Evolutionary conservation across 2,888 invertebrate genomes (phyloP).

Genomic region (Drosophila aldrichi): DNA sequence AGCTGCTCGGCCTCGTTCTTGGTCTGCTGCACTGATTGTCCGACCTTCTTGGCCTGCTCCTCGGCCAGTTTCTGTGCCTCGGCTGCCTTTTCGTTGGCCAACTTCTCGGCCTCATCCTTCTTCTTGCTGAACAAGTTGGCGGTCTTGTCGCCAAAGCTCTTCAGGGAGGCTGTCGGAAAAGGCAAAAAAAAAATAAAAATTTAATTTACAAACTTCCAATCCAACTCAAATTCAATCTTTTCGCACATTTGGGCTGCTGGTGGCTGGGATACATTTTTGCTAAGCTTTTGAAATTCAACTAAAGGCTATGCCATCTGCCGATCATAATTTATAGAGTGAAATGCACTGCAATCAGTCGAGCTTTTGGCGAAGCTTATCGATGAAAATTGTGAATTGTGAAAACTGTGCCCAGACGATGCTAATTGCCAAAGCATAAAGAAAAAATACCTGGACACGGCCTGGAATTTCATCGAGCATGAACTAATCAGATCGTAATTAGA

Average conservation of each 20-base stretch:
- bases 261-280: conserved; percentile 61
- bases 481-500: conserved; percentile 55
- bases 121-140: conserved; percentile 90
- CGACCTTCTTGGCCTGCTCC: conserved; percentile 88
- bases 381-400: conserved; percentile 27
- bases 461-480: conserved; percentile 49
- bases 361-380: conserved; percentile 26
- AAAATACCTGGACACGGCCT: conserved; percentile 16
- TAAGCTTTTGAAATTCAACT: conserved; percentile 44
- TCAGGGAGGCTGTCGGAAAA: conserved; percentile 87
- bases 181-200: not conserved
- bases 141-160: conserved; percentile 90
- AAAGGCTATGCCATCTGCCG: conserved; percentile 18
- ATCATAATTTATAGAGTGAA: conserved; percentile 63
- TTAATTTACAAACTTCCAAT: not conserved
- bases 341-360: conserved; percentile 42
- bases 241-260: conserved; percentile 50
- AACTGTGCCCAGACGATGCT: conserved; percentile 45
- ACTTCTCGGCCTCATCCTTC: conserved; percentile 89
- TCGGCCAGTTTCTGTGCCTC: conserved; percentile 88
- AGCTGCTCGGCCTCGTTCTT: conserved; percentile 86
- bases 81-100: conserved; percentile 88
- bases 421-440: conserved; percentile 72
- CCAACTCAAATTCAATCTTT: not conserved
- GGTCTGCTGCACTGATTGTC: conserved; percentile 87